Evolutionary conservation across 2,797 vertebrate species (phyloP), one percentile per base, ranked within the genome.

Genomic region (Poliocrania exsul): DNA sequence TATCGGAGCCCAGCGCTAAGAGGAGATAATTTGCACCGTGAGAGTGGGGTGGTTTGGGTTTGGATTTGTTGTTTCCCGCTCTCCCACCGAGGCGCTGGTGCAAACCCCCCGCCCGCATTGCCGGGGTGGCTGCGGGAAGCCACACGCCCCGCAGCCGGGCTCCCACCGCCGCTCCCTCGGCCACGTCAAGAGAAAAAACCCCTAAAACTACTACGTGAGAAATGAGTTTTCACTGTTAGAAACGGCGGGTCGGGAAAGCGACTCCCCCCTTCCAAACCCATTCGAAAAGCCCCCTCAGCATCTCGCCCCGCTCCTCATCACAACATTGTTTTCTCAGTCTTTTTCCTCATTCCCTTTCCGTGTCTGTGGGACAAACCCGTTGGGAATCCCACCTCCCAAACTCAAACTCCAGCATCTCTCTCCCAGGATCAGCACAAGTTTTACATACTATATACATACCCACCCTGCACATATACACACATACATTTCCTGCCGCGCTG

Each of bases 21-120:
- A 86, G 66, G 75, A 95, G 96, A 97, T 97, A 94, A 96, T 94
- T 83, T n/a, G 87, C 92, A 35, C 85, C 23, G 81, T 53, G 89
- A n/a, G 71, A 93, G 9, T 14, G 56, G 23, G 65, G 69, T 65
- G 62, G 12, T 60, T 81, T 49, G 67, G 73, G n/a, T 5, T 31
- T 46, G 74, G 49, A 23, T 25, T 10, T 47, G 29, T 16, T 18
- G 42, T 16, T 33, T 2, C 2, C 6, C 13, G 24, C 29, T 10
- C 18, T 72, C 19, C 16, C 15, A 31, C 21, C 18, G 35, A 29
- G 31, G 20, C 4, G 6, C 20, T 64, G 31, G 23, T 44, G 23
- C 21, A 51, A 37, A 31, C 14, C 24, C 12, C 2, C 23, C 64
- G n/a, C 28, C 58, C 11, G 23, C 37, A 28, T 16, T 3, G 46